Base-by-base conservation (phyloP, 2,113 vertebrate species). In the Chunga burmeisteri region DNA sequence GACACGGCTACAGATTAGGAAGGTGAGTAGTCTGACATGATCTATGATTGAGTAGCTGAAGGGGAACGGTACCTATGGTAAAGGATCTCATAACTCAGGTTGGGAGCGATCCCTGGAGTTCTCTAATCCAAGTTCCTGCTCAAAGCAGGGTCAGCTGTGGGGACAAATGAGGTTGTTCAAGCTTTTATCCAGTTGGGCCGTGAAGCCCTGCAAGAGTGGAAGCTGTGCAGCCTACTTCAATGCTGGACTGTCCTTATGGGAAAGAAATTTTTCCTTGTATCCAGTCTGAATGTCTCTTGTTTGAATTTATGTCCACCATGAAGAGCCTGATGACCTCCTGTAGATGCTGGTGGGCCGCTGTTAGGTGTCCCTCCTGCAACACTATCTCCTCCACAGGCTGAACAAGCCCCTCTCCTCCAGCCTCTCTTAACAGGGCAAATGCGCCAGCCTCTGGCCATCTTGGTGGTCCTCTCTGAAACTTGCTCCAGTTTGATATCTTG, bases 1-100 rank as follows among this genome's bases (percentile, higher is more conserved):
- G 99, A 44, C 98, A 96, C 38, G 99, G 99, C 36, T 99, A 99
- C 97, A 97, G 99, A 94, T 98, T 99, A 53, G 99, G 99, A 98
- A 99, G 99, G 99, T 99, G 63, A 98, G 96, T 85, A 38, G 15
- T 17, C 34, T 92, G 47, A 73, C 1, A 0, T 56, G 19, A 47
- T 86, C 19, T 66, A 0, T 77, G 49, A 42, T 2, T 86, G 27
- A 66, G 25, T 52, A 59, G 44, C 59, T 92, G 50, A 81, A 71
- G 42, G 42, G 36, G 32, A 58, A 10, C 55, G 63, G 2, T 50
- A 61, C 11, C 2, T 90, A 0, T 34, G 15, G 21, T 59, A 68
- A 87, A 67, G 19, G 15, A 75, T 79, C 10, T 25, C 47, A 25
- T 52, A 47, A 56, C 65, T 79, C 26, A 56, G 29, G 11, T 71